Evolutionary conservation across 2,888 invertebrate species (phyloP), one percentile per base, ranked within the genome.

Genomic region (Cylloceria caligata): DNA sequence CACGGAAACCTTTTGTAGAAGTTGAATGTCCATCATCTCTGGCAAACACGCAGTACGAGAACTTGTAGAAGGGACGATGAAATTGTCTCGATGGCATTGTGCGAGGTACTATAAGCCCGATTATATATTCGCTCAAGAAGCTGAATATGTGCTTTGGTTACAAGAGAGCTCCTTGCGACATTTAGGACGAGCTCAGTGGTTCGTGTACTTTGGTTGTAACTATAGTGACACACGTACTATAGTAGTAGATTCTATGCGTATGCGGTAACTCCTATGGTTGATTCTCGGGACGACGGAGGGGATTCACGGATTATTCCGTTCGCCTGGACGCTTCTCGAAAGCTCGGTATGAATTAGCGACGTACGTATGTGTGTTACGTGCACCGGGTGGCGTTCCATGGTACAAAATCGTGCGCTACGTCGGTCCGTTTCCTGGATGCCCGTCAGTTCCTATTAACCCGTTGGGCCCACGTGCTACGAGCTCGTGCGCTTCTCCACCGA

Each of bases 391-490:
- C 42, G 75, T 27, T 57, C 30, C 6, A 19, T 45, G 19, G 5
- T 64, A 24, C 6, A 9, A 21, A 4, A 64, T 71, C 79, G 71
- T 60, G 71, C 60, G 78, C 60, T 60, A 82, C 60, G 82, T 75
- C 79, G 74, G 82, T 71, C 69, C 71, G 74, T 78, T 78, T 81
- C 81, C 74, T 74, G 75, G 69, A 69, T 75, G 57, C 71, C 71
- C 78, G 82, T 82, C 79, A 75, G 65, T 79, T 79, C 75, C 82
- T 75, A 82, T 82, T 82, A 82, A 79, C 82, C 82, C 71, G 57
- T 78, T 65, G 65, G 27, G 49, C 45, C 71, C 79, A 75, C 73
- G 74, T 79, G 82, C 67, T 72, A 7, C 69, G 71, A 60, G 52
- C 67, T 79, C 79, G 49, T 45, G 57, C 74, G 67, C 34, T 72